Evolutionary conservation across 2,113 vertebrate genomes (phyloP).

Genomic region (Ranitomeya imitator): DNA sequence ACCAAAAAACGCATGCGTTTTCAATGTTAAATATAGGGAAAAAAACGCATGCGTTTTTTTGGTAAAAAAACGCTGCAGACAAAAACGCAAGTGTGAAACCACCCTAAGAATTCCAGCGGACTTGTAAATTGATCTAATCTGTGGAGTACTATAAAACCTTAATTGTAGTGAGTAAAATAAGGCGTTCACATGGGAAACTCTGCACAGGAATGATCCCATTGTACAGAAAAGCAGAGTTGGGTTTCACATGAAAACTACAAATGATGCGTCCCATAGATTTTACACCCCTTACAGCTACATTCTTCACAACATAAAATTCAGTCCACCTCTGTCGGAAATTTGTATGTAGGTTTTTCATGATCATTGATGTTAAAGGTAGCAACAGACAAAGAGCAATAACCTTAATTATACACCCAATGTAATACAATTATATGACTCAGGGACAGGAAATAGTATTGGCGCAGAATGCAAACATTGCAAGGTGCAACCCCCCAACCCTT

Average conservation of each 20-base stretch:
- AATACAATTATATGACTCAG: neutral
- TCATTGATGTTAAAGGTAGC: neutral
- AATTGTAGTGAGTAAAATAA: neutral
- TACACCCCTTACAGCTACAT: neutral
- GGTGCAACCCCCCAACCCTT: no score
- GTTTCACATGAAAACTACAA: neutral
- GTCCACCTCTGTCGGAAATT: neutral
- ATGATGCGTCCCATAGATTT: neutral
- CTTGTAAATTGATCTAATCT: neutral
- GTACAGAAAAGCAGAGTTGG: neutral
- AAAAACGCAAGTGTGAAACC: no score
- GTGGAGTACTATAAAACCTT: neutral
- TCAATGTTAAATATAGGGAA: no score
- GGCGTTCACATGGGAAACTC: neutral
- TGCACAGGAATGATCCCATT: neutral
- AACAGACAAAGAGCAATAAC: neutral
- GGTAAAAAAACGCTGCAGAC: no score
- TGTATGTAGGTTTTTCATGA: neutral
- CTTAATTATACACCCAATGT: neutral
- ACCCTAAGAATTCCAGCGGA: constrained; percentile 1
- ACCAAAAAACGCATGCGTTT: no score
- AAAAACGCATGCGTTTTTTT: no score
- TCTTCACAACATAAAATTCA: neutral
- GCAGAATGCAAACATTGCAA: no score
- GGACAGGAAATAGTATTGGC: no score